phyloP scores from a whole-genome alignment of 2,797 vertebrate genomes.

The Decapterus maruadsi region DNA sequence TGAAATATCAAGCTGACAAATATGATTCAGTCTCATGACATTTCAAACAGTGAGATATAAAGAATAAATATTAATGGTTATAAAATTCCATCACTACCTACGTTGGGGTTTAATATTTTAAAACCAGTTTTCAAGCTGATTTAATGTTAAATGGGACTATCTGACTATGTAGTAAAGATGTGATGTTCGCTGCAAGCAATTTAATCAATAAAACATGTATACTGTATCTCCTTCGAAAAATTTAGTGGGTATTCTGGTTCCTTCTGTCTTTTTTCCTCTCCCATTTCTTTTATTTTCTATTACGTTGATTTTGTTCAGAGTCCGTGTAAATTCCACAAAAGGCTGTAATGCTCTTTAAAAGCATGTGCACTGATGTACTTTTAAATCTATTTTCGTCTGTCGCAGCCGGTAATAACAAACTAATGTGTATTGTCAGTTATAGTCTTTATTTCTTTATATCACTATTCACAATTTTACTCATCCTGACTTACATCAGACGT shows the following conservation, averaged over 20 bases:
- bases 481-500: conserved; percentile 53
- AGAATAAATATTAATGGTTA: not conserved
- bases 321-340: not conserved
- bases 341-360: not conserved
- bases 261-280: not conserved
- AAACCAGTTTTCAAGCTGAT: not conserved
- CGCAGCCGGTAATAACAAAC: conserved; percentile 20
- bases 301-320: not conserved
- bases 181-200: not conserved
- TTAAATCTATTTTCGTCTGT: conserved; percentile 2
- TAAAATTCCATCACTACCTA: not conserved
- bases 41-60: not conserved
- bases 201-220: not conserved
- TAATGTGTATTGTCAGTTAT: conserved; percentile 16
- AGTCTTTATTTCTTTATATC: conserved; percentile 17
- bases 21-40: conserved; percentile 11
- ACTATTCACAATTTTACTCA: conserved; percentile 11
- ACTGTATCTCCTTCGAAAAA: not conserved
- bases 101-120: not conserved
- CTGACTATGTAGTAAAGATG: not conserved
- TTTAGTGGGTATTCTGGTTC: too few relatives aligned
- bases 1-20: conserved; percentile 22
- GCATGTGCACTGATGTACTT: not conserved
- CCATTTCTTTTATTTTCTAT: not conserved
- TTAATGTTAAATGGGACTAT: not conserved